Base-by-base conservation (phyloP, 2,888 invertebrate genomes). In the Netelia virgata region DNA sequence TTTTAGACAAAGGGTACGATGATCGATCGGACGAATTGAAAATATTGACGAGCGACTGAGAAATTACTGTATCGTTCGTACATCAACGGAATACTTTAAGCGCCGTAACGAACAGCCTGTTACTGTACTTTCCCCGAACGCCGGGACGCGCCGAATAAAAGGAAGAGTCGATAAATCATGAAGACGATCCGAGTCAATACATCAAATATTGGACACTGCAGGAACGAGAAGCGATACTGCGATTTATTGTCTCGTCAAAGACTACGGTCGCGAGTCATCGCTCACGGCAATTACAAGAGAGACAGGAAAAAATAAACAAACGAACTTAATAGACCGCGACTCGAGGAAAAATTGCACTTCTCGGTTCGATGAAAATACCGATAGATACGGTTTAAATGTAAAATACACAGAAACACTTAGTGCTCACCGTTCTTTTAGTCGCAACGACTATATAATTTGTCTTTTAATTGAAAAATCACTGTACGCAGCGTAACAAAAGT, bases 391-490 rank as follows among this genome's bases (percentile, higher is more conserved):
- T 50, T 1, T 41, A 68, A 72, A 55, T 64, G 11, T 43, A 72
- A 47, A 66, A 75, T 11, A 63, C 16, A 75, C 16, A 14, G 41
- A 77, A 63, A 69, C 23, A 57, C 70, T 70, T 55, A 57, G 64
- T 68, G 76, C 84, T 84, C 70, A 84, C 76, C 80, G 79, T 18
- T 72, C 53, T 41, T 14, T 20, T 16, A 18, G 18, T 18, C 18
- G 20, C 41, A 10, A 11, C 1, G 43, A 75, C 28, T 16, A 9
- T 76, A 23, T 43, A 57, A 18, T 6, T 50, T 11, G 55, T 18
- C 9, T 28, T 28, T 53, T 28, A 36, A 36, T 11, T 0, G 28
- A 66, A 77, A 41, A 47, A 36, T 36, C 36, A 36, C 36, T 36
- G 36, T 1, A 6, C 36, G 36, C 36, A 6, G 0, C 5, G 36